Evolutionary conservation across 2,888 invertebrate species (phyloP).

Genomic region (Synergus umbraculus): DNA sequence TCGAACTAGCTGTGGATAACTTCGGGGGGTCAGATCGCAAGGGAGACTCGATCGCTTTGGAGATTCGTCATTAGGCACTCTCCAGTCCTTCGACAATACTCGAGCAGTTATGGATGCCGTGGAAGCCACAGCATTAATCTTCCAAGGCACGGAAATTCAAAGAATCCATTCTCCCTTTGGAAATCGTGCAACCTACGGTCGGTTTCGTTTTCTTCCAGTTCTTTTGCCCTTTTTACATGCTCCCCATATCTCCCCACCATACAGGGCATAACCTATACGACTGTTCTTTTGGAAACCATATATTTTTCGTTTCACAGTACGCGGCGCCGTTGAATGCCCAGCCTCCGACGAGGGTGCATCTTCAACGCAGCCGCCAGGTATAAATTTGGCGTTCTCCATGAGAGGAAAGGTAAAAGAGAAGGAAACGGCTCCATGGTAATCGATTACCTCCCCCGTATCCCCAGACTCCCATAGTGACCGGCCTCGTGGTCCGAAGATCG

Average conservation of each 20-base stretch:
- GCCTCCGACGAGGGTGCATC: constrained; percentile 69
- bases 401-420: constrained; percentile 48
- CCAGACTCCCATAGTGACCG: constrained; percentile 71
- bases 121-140: constrained; percentile 61
- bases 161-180: constrained; percentile 60
- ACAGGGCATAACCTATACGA: constrained; percentile 52
- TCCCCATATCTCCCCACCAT: constrained; percentile 38
- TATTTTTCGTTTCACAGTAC: constrained; percentile 74
- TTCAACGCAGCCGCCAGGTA: constrained; percentile 71
- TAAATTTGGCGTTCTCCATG: constrained; percentile 70
- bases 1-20: constrained; percentile 3
- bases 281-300: constrained; percentile 68
- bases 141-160: constrained; percentile 64
- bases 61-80: constrained; percentile 37
- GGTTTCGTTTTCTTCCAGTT: constrained; percentile 51
- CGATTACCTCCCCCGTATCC: constrained; percentile 73
- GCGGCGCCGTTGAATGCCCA: constrained; percentile 71
- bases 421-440: constrained; percentile 70
- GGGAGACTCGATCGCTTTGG: constrained; percentile 7
- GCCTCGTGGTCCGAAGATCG: constrained; percentile 68
- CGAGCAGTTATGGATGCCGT: constrained; percentile 56
- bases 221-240: constrained; percentile 46
- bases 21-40: constrained; percentile 33
- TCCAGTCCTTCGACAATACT: constrained; percentile 35
- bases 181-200: constrained; percentile 49